Evolutionary conservation across 2,888 invertebrate species (phyloP).

Genomic region (Trissonchulus latispiculum): DNA sequence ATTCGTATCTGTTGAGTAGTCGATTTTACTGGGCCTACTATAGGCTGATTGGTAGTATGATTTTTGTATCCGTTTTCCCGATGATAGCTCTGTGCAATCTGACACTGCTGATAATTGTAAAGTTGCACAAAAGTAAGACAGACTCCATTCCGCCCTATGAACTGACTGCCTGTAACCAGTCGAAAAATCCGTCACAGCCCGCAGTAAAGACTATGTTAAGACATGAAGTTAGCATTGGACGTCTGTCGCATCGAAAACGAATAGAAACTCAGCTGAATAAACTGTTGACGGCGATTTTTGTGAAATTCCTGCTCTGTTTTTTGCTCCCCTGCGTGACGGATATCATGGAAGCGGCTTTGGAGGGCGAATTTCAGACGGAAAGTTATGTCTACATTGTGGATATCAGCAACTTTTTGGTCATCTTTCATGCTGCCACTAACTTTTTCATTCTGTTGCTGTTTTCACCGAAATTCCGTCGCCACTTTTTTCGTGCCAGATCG

Average conservation of each 20-base stretch:
- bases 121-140: not conserved
- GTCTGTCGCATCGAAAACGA: not conserved
- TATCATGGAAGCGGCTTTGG: slow-evolving; percentile 6
- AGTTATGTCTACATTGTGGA: slow-evolving; percentile 4
- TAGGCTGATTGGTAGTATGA: not conserved
- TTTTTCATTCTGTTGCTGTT: slow-evolving; percentile 11
- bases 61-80: not conserved
- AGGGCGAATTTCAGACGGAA: not conserved
- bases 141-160: not conserved
- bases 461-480: not conserved
- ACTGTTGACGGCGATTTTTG: not conserved
- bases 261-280: not conserved
- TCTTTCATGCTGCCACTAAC: slow-evolving; percentile 13
- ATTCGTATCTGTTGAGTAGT: not conserved
- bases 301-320: slow-evolving; percentile 13
- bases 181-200: too few species aligned
- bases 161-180: not conserved
- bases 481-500: too few species aligned
- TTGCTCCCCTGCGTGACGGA: not conserved
- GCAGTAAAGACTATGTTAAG: too few species aligned
- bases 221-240: not conserved
- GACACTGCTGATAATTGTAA: not conserved
- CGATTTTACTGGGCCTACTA: not conserved
- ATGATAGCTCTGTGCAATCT: not conserved
- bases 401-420: slow-evolving; percentile 15